Evolutionary conservation across 2,113 vertebrate species (phyloP).

Genomic region (Ceratotherium simum): DNA sequence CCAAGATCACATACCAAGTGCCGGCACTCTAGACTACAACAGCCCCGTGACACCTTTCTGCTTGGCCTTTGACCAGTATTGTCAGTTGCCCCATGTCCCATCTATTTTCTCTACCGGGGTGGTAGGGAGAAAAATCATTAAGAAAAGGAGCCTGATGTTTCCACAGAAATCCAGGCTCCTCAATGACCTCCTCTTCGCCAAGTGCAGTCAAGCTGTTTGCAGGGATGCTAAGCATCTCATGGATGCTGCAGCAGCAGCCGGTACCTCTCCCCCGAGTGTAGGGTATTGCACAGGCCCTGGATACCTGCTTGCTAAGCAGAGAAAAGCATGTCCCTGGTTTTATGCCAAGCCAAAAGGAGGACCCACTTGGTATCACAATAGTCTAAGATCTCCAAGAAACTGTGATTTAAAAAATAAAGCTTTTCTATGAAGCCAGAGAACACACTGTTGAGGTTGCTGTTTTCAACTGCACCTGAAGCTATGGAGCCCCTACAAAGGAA

Average conservation of each 20-base stretch:
- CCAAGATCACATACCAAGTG: accelerated
- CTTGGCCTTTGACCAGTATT: not conserved
- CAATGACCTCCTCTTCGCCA: not conserved
- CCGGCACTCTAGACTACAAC: not conserved
- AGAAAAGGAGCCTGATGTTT: not conserved
- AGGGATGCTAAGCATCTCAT: not conserved
- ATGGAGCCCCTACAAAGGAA: conserved; percentile 23
- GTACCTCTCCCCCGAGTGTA: not conserved
- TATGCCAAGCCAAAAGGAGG: conserved; percentile 31
- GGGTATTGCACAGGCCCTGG: not conserved
- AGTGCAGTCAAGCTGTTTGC: not conserved
- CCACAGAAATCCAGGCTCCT: not conserved
- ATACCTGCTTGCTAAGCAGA: conserved; percentile 63
- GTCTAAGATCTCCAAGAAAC: conserved; percentile 66
- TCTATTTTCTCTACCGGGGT: not conserved
- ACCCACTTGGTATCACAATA: conserved; percentile 57
- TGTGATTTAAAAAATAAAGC: not conserved
- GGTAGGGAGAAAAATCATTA: not conserved
- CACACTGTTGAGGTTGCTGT: not conserved
- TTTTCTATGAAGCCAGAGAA: conserved; percentile 60
- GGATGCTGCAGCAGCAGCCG: not conserved
- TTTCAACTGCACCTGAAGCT: conserved; percentile 52
- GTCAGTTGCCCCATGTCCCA: not conserved
- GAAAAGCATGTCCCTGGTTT: conserved; percentile 21
- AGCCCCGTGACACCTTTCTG: not conserved